These are phyloP conservation scores for Drosophila tsacasi DNA, from an alignment of 1,140 invertebrate genomes.

Conservation along the genomic window DNA sequence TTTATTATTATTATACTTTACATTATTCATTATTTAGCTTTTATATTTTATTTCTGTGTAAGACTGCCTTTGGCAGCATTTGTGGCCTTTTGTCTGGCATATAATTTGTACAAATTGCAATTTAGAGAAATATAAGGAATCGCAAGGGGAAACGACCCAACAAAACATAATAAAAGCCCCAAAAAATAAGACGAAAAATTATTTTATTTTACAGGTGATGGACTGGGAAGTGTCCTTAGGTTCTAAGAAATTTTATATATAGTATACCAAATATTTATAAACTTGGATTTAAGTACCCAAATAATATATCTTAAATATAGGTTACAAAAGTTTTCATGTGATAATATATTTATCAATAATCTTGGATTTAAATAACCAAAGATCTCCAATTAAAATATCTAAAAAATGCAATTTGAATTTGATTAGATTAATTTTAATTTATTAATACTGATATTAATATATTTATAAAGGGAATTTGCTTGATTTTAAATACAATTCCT, in stretches of 20 bases:
- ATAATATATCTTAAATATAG: too few relatives aligned
- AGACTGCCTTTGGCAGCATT: constrained; percentile 50
- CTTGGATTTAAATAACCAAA: too few relatives aligned
- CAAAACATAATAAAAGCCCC: constrained; percentile 11
- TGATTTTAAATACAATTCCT: neutral
- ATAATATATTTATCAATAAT: too few relatives aligned
- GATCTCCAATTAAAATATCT: too few relatives aligned
- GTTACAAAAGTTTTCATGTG: too few relatives aligned
- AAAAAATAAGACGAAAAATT: constrained; percentile 24
- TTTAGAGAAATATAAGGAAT: constrained; percentile 81
- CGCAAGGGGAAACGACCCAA: constrained; percentile 1
- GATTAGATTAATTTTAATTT: too few relatives aligned
- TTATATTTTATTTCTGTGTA: neutral
- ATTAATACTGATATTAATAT: too few relatives aligned
- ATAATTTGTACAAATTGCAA: constrained; percentile 82
- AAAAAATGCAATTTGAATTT: too few relatives aligned
- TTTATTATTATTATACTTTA: neutral
- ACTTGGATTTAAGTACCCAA: too few relatives aligned
- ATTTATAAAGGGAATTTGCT: neutral
- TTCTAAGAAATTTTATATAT: neutral
- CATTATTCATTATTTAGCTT: neutral
- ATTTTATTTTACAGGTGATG: constrained; percentile 35
- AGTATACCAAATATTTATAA: too few relatives aligned
- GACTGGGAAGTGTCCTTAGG: neutral
- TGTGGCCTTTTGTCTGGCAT: constrained; percentile 74